Evolutionary conservation across 2,113 vertebrate genomes (phyloP), one percentile per base, ranked within the genome.

Genomic region (Proteles cristata): DNA sequence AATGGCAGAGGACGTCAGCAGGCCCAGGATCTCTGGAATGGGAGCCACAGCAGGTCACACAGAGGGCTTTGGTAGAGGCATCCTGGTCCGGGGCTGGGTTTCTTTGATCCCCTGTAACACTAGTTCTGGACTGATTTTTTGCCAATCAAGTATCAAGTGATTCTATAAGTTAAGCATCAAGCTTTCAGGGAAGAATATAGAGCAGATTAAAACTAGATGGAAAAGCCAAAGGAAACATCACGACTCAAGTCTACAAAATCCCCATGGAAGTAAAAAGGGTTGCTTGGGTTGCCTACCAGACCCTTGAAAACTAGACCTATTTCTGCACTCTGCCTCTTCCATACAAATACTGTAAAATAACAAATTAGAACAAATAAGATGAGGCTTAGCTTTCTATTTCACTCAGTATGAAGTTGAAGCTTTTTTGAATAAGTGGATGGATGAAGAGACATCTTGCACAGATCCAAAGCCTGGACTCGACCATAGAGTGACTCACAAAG

Each of bases 21-120:
- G 16, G 55, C 16, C 17, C 17, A 17, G 55, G 55, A 16, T 2
- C 5, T 17, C 55, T 55, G 55, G 55, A 55, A 19, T 19, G 55
- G 55, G 17, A 19, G 55, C 55, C 55, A 19, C 55, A 5, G 55
- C 5, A 5, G 55, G 16, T 55, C 17, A 17, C 17, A 17, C 55
- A 19, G 55, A 55, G 55, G 50, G 48, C 55, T 55, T 55, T 17
- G 16, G 17, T 5, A 55, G 55, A 55, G 17, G 5, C 55, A 55
- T 55, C 16, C 55, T 55, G 55, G 55, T 17, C 55, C 16, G 55
- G 55, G 55, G 17, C 16, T 55, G 55, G 69, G 65, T 87, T 66
- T 77, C 66, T 93, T 87, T 87, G 68, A 87, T 77, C 39, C 61
- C 48, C 35, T 93, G 66, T 86, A 82, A 95, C 33, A 82, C 31